These are phyloP conservation scores for Cyprinodon diabolis DNA, from an alignment of 2,797 vertebrate genomes.

Conservation along the genomic window DNA sequence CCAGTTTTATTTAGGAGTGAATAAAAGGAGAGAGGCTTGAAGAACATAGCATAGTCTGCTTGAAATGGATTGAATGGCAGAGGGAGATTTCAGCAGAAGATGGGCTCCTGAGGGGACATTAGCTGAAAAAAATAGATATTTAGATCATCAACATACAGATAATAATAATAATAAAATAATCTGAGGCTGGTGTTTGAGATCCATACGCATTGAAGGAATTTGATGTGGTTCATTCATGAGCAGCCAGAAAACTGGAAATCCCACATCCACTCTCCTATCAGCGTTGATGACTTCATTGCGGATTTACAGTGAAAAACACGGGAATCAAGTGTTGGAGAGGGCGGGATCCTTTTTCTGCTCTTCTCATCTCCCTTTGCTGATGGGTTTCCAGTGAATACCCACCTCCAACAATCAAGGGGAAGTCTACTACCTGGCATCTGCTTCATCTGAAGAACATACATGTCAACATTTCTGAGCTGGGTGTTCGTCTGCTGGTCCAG, in stretches of 20 bases:
- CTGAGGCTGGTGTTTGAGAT: conserved; percentile 26
- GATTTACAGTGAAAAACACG: conserved; percentile 76
- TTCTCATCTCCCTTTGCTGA: conserved; percentile 47
- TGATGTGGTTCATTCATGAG: conserved; percentile 57
- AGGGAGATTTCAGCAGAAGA: conserved; percentile 70
- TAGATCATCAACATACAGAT: background rate
- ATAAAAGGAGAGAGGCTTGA: background rate
- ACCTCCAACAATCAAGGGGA: conserved; percentile 43
- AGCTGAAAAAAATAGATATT: conserved; percentile 46
- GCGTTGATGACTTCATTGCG: conserved; percentile 78
- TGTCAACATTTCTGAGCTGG: conserved; percentile 76
- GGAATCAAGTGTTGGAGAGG: conserved; percentile 71
- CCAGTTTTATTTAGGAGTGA: conserved; percentile 8
- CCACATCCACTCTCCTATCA: conserved; percentile 56
- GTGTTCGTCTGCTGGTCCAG: conserved; percentile 72
- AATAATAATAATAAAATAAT: background rate
- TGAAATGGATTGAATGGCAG: conserved; percentile 74
- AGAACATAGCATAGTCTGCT: conserved; percentile 44
- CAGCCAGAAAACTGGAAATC: conserved; percentile 49
- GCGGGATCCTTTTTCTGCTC: conserved; percentile 62
- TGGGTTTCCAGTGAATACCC: conserved; percentile 55
- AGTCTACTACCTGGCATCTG: conserved; percentile 42
- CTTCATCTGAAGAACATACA: conserved; percentile 63
- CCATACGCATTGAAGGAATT: conserved; percentile 42
- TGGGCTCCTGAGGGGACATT: conserved; percentile 74